phyloP scores from a whole-genome alignment of 2,888 invertebrate genomes.

The Sipha maydis region DNA sequence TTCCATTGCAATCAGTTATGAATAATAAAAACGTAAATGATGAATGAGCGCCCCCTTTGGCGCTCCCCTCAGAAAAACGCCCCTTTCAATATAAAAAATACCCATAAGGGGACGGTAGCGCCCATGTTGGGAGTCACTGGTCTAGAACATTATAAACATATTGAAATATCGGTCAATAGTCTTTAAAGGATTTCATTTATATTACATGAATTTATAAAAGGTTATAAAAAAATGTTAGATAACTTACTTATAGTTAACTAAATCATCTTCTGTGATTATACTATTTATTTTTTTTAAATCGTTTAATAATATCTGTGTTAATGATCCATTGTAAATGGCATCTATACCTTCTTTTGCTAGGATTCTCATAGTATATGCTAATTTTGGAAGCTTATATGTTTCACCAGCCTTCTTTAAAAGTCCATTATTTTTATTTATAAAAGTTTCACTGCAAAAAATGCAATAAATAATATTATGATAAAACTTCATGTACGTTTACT shows the following conservation, averaged over 20 bases:
- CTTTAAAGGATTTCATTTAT: no score
- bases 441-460: neutral
- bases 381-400: constrained; percentile 72
- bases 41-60: no score
- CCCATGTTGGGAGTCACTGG: no score
- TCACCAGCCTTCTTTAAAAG: constrained; percentile 75
- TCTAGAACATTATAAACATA: neutral
- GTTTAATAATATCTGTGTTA: constrained; percentile 74
- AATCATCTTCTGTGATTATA: constrained; percentile 81
- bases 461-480: neutral
- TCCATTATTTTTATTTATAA: constrained; percentile 72
- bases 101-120: no score
- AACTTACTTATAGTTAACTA: constrained; percentile 76
- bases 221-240: neutral
- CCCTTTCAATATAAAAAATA: no score
- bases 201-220: neutral
- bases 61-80: no score
- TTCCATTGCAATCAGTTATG: no score
- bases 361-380: constrained; percentile 77
- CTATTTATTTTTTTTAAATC: constrained; percentile 79
- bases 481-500: neutral
- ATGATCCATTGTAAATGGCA: constrained; percentile 80
- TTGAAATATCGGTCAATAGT: neutral
- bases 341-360: constrained; percentile 77
- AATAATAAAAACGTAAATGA: no score